These are phyloP conservation scores for Odobenus rosmarus DNA, from an alignment of 2,113 vertebrate genomes.

Conservation along the genomic window DNA sequence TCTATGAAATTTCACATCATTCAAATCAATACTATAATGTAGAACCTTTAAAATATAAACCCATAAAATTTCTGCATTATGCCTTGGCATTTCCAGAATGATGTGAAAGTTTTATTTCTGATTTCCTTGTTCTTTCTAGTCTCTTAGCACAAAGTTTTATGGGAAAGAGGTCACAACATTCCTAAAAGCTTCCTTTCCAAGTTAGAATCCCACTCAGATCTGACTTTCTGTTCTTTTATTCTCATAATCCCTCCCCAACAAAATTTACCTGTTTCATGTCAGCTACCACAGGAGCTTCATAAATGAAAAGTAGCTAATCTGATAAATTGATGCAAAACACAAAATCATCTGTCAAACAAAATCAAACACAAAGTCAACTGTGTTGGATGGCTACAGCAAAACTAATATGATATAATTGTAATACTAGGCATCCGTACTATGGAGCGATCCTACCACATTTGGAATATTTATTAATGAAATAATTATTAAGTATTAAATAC, in stretches of 20 bases:
- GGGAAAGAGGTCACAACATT: neutral
- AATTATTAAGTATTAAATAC: neutral
- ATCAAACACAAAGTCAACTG: neutral
- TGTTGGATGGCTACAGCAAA: neutral
- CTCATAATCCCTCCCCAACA: neutral
- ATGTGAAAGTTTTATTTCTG: slow-evolving; percentile 44
- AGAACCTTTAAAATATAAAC: slow-evolving; percentile 58
- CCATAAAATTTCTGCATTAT: slow-evolving; percentile 28
- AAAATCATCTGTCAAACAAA: neutral
- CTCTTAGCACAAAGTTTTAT: neutral
- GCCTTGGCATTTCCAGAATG: slow-evolving; percentile 48
- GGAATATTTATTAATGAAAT: neutral
- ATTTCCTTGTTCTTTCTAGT: neutral
- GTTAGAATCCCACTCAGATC: neutral
- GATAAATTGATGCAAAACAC: neutral
- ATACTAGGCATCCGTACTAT: neutral
- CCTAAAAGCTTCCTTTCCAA: neutral
- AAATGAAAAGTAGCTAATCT: neutral
- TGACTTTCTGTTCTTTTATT: neutral
- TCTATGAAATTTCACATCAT: slow-evolving; percentile 57
- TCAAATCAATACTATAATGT: slow-evolving; percentile 49
- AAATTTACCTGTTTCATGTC: neutral
- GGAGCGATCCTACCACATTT: neutral
- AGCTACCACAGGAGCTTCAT: neutral
- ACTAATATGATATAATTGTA: neutral